Evolutionary conservation across 2,888 invertebrate species (phyloP), one percentile per base, ranked within the genome.

Genomic region (Dexiosoma caninum): DNA sequence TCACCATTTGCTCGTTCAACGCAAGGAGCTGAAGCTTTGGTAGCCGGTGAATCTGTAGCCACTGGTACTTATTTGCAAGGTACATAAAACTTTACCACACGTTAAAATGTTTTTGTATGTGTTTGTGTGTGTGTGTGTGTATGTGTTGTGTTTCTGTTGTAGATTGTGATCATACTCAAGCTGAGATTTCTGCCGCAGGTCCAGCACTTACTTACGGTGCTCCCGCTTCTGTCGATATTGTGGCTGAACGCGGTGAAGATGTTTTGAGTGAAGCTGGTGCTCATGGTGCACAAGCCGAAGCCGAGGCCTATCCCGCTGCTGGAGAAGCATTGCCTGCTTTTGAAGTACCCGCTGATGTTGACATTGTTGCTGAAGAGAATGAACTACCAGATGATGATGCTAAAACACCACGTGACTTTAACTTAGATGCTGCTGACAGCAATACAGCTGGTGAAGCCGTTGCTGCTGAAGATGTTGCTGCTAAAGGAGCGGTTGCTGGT

Each of bases 151-250:
- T 27, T 49, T 49, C 9, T 53, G 16, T 64, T 46, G 19, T 37
- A 89, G 89, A 89, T 88, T 89, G 89, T 84, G 83, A 87, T 86
- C 88, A 88, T 82, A 85, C 88, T 85, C 89, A 87, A 82, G 86
- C 86, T 82, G 87, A 85, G 75, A 84, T 85, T 32, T 82, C 86
- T 30, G 85, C 83, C 40, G 84, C 85, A 51, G 83, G 82, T 35
- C 76, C 85, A 42, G 83, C 78, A 37, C 75, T 64, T 12, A 40
- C 30, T 3, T 70, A 70, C 12, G 77, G 55, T 49, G 70, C 70
- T 35, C 59, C 75, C 6, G 32, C 49, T 57, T 10, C 66, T 16
- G 59, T 59, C 51, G 85, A 83, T 66, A 84, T 78, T 57, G 72
- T 35, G 8, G 53, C 69, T 59, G 86, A 86, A 78, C 85, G 84